Evolutionary conservation across 2,797 vertebrate species (phyloP), one percentile per base, ranked within the genome.

Genomic region (Eupleurogrammus muticus): DNA sequence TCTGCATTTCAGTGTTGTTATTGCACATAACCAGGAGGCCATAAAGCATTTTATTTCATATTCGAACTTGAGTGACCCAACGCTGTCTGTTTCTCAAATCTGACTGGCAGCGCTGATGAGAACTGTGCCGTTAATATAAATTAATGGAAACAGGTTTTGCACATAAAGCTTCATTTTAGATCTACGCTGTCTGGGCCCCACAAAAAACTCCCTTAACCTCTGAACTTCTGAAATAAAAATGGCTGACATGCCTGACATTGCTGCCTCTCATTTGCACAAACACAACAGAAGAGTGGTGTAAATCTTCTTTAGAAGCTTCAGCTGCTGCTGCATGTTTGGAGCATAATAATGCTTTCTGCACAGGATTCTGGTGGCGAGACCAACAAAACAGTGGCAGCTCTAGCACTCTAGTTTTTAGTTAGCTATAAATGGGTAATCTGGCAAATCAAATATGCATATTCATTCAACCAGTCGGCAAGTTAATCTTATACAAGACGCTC

Each of bases 401-500:
- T 11, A 35, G 20, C 9, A 24, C 9, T 24, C 11, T 55, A 21
- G 44, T 42, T 49, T 36, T 46, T 57, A 61, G 34, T 61, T 70
- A 14, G 19, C 48, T 40, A 1, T 9, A 34, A 70, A 51, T 47
- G 50, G 23, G 20, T 70, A 51, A 76, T 62, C 50, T 80, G 68
- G 52, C 49, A 71, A 57, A 46, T 66, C 76, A 56, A 82, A 70
- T 75, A 69, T 77, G 35, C 62, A 81, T 59, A 84, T 59, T 68
- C 66, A 66, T 57, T 11, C 64, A 73, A 48, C 32, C 10, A 59
- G 35, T 50, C 54, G 62, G 44, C 12, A 34, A 67, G 46, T 54
- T 48, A 70, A 67, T 59, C 70, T 71, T 50, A 61, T 74, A 19
- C n/a, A 55, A 54, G 17, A 69, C 46, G 13, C 74, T 80, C 61